Conservation (phyloP, 2,888 invertebrate species). For the Latrodectus hesperus region DNA sequence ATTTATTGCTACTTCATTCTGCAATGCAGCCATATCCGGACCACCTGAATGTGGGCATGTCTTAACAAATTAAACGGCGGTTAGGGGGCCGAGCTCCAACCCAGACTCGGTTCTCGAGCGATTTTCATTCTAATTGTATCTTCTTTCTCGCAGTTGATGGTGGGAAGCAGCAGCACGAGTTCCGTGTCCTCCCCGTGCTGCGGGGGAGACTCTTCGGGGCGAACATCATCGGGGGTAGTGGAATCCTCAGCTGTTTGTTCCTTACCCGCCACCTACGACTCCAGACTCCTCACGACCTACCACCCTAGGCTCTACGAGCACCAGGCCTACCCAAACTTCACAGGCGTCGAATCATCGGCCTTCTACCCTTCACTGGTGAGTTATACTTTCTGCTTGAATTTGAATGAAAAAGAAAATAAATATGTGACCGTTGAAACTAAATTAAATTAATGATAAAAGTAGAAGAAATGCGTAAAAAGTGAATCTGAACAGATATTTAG, state of each 20-base stretch:
- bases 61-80: too few species aligned
- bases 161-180: slow-evolving; percentile 53
- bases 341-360: slow-evolving; percentile 59
- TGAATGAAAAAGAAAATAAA: too few species aligned
- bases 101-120: too few species aligned
- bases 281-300: slow-evolving; percentile 63
- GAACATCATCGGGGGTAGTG: slow-evolving; percentile 54
- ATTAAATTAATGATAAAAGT: too few species aligned
- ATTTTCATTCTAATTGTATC: not conserved
- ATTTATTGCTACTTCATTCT: too few species aligned
- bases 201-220: slow-evolving; percentile 47
- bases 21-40: too few species aligned
- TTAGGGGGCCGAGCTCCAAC: too few species aligned
- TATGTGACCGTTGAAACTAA: too few species aligned
- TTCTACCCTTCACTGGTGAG: slow-evolving; percentile 65
- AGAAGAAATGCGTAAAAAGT: too few species aligned
- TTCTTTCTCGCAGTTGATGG: slow-evolving; percentile 45
- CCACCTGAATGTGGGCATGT: too few species aligned
- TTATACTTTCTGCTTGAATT: not conserved
- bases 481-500: too few species aligned
- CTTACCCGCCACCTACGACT: slow-evolving; percentile 65
- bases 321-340: slow-evolving; percentile 62
- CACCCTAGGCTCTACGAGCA: slow-evolving; percentile 63
- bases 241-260: slow-evolving; percentile 47
- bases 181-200: slow-evolving; percentile 63